A percentile compares a stretch with the other conserved stretches of the same genome.
Evolutionary conservation across 2,888 invertebrate genomes (phyloP).

Genomic region (Andrena trimmerana): DNA sequence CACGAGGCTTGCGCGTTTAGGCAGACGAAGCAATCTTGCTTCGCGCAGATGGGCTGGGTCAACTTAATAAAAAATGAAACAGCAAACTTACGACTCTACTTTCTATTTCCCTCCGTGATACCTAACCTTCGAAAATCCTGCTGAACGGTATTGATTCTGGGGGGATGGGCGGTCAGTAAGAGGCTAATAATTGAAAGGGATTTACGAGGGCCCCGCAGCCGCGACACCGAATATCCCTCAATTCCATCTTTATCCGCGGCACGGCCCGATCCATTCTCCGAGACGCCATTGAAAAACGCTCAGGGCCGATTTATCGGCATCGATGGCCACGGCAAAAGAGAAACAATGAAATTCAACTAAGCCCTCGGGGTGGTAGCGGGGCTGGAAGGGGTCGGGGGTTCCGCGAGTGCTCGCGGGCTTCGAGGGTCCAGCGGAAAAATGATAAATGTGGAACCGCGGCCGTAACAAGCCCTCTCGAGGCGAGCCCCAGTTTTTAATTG

Average conservation of each 20-base stretch:
- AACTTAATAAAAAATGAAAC: background rate
- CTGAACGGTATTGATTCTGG: too few relatives aligned
- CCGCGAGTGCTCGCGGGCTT: constrained; percentile 38
- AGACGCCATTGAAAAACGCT: constrained; percentile 60
- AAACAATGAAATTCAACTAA: constrained; percentile 77
- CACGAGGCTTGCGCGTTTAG: constrained; percentile 11
- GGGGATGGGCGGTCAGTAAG: constrained; percentile 1
- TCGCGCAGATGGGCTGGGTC: too few relatives aligned
- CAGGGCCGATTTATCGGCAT: constrained; percentile 65
- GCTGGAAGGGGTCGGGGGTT: background rate
- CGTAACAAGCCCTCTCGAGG: constrained; percentile 82
- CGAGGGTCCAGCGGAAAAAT: constrained; percentile 78
- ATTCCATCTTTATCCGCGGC: constrained; percentile 39
- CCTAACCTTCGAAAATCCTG: too few relatives aligned
- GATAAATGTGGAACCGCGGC: constrained; percentile 80
- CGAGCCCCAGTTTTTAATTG: constrained; percentile 71
- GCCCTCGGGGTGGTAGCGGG: constrained; percentile 20
- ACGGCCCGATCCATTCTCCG: constrained; percentile 49
- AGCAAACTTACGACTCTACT: too few relatives aligned
- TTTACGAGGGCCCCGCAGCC: constrained; percentile 30
- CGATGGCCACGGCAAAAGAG: constrained; percentile 58
- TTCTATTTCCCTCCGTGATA: too few relatives aligned
- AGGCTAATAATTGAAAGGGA: constrained; percentile 40
- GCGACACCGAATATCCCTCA: constrained; percentile 1
- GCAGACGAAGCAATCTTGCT: constrained; percentile 21